Evolutionary conservation across 2,113 vertebrate genomes (phyloP).

Genomic region (Oceanites oceanicus): DNA sequence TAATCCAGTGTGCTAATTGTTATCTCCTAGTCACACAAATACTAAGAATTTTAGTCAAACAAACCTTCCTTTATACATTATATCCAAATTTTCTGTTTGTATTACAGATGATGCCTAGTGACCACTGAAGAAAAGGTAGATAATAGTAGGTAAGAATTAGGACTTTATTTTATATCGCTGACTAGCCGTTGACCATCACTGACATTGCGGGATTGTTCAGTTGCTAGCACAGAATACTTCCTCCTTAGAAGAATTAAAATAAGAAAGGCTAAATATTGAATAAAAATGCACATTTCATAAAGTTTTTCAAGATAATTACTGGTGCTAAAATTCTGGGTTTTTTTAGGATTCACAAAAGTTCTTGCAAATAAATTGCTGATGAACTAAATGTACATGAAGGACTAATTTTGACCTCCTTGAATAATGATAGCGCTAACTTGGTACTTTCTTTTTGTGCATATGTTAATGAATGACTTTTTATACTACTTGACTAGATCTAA

Average conservation of each 20-base stretch:
- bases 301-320: conserved; percentile 10
- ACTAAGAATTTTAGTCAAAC: neutral
- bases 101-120: neutral
- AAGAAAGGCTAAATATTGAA: neutral
- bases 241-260: neutral
- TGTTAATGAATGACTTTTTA: conserved; percentile 41
- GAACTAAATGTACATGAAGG: conserved; percentile 28
- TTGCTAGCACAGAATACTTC: neutral
- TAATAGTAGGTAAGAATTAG: neutral
- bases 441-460: conserved; percentile 16
- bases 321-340: neutral
- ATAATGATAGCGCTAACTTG: neutral
- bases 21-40: neutral
- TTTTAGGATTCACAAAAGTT: neutral
- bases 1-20: neutral
- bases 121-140: neutral
- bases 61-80: neutral
- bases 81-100: neutral
- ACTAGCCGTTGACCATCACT: neutral
- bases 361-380: conserved; percentile 44
- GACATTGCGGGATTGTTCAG: neutral
- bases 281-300: neutral
- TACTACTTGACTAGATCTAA: conserved; percentile 30
- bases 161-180: neutral
- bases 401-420: conserved; percentile 56